phyloP scores from a whole-genome alignment of 2,113 vertebrate genomes.

The Corydoras maculifer region DNA sequence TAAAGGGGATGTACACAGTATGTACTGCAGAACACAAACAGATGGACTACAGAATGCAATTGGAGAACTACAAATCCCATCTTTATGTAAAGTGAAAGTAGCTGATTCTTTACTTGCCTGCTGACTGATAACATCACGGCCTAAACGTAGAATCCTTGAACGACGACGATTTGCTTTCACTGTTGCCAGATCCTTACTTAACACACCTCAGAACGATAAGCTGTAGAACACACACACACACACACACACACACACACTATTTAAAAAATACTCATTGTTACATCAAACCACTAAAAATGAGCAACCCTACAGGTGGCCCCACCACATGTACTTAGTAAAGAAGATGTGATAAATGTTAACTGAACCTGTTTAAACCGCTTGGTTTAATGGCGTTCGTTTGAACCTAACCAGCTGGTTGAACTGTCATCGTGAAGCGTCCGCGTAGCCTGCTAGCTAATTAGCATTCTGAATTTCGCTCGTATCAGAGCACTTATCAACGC shows the following conservation, averaged over 20 bases:
- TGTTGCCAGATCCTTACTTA: neutral
- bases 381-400: neutral
- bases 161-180: neutral
- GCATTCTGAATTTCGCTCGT: constrained; percentile 6
- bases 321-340: neutral
- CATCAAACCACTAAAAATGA: too few species aligned
- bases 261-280: too few species aligned
- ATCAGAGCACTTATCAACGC: neutral
- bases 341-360: too few species aligned
- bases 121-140: constrained; percentile 67
- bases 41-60: too few species aligned
- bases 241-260: too few species aligned
- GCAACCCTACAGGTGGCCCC: too few species aligned
- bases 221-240: too few species aligned
- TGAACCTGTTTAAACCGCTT: too few species aligned
- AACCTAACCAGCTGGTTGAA: constrained; percentile 2
- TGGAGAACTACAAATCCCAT: too few species aligned
- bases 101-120: constrained; percentile 48
- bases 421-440: constrained; percentile 17
- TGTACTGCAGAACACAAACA: too few species aligned
- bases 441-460: constrained; percentile 10
- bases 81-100: too few species aligned
- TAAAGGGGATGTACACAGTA: too few species aligned
- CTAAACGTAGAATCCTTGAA: neutral
- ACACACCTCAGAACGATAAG: neutral